Percentiles rank a stretch among this genome's conserved stretches.
Evolutionary conservation across 2,797 vertebrate species (phyloP).

Genomic region (Bradypodion pumilum): DNA sequence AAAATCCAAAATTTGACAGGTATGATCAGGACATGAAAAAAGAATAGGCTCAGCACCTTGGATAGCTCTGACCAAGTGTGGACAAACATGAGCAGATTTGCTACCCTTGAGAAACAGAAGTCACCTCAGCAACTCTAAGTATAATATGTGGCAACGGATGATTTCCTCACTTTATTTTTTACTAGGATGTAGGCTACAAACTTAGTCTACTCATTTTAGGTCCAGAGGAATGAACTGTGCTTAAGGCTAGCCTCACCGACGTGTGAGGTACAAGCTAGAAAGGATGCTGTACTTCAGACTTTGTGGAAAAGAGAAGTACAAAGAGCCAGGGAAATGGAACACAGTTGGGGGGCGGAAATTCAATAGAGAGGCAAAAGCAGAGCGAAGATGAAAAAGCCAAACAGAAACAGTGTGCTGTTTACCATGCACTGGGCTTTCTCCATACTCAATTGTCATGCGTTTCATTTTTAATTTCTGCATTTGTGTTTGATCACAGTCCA

Average conservation of each 20-base stretch:
- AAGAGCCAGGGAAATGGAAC: slow-evolving; percentile 11
- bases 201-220: not conserved
- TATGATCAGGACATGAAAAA: no score
- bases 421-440: not conserved
- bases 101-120: no score
- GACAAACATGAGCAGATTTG: no score
- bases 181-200: not conserved
- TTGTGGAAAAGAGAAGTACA: not conserved
- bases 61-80: no score
- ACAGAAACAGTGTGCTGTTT: slow-evolving; percentile 16
- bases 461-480: slow-evolving; percentile 54
- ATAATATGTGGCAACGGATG: not conserved
- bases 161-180: not conserved
- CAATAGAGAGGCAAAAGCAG: slow-evolving; percentile 10
- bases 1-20: no score
- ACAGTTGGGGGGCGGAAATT: slow-evolving; percentile 1
- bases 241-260: not conserved
- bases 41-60: no score
- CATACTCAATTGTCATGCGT: not conserved
- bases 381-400: slow-evolving; percentile 21
- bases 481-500: slow-evolving; percentile 31
- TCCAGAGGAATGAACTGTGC: accelerated
- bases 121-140: no score
- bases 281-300: not conserved
- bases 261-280: not conserved